Conservation (phyloP, 2,888 invertebrate genomes). For the Catocala nupta region DNA sequence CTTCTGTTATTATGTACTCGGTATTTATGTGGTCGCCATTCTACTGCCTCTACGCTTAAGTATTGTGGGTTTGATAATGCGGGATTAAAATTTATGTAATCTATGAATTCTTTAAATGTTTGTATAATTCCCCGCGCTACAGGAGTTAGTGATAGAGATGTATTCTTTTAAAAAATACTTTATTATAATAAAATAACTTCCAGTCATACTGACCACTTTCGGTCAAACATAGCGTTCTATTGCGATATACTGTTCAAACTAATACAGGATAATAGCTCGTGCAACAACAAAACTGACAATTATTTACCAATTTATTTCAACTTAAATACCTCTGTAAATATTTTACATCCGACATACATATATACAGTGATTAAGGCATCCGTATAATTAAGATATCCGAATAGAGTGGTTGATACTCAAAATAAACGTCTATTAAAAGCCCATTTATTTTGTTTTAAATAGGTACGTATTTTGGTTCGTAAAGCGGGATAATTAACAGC, state of each 20-base stretch:
- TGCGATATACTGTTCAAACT: background rate
- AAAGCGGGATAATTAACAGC: constrained; percentile 37
- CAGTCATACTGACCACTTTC: too few relatives aligned
- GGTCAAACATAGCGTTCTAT: too few relatives aligned
- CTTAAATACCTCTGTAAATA: constrained; percentile 25
- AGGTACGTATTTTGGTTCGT: constrained; percentile 35
- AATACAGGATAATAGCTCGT: background rate
- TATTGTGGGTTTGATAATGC: too few relatives aligned
- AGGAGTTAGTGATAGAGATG: too few relatives aligned
- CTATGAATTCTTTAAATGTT: too few relatives aligned
- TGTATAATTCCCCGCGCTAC: too few relatives aligned
- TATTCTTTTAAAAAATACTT: too few relatives aligned
- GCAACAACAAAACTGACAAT: constrained; percentile 14
- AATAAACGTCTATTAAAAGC: constrained; percentile 45
- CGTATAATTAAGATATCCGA: constrained; percentile 25
- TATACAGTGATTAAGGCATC: constrained; percentile 15
- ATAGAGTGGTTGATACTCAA: constrained; percentile 12
- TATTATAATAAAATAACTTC: too few relatives aligned
- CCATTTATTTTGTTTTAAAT: constrained; percentile 31
- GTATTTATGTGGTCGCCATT: too few relatives aligned
- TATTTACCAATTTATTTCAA: constrained; percentile 38
- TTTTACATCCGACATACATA: constrained; percentile 19
- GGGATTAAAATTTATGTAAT: too few relatives aligned
- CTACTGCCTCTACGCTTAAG: too few relatives aligned
- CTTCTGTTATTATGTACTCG: too few relatives aligned